Percentiles rank a stretch among this genome's conserved stretches.
These are phyloP conservation scores for Ridgeia piscesae DNA, from an alignment of 1,140 invertebrate species.

Conservation along the genomic window DNA sequence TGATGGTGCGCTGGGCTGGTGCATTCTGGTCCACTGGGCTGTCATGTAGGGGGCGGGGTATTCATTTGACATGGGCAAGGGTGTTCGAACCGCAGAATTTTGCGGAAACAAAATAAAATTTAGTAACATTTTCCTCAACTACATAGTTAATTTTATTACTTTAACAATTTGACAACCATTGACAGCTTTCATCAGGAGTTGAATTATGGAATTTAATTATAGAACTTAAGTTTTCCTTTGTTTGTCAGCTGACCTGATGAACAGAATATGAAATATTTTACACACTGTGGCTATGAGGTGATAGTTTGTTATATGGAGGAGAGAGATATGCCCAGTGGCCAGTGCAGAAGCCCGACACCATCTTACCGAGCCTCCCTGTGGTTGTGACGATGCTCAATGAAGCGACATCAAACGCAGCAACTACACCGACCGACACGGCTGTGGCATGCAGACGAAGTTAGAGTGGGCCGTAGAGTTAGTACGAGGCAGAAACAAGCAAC, in stretches of 20 bases:
- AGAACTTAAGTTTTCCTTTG: too few species aligned
- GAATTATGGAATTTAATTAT: too few species aligned
- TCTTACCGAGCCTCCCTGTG: neutral
- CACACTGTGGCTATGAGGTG: neutral
- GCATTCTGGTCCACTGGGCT: neutral
- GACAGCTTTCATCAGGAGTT: too few species aligned
- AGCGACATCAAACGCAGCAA: neutral
- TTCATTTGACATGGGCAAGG: neutral
- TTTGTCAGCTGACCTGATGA: too few species aligned
- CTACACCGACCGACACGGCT: neutral
- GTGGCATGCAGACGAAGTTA: neutral
- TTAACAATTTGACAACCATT: too few species aligned
- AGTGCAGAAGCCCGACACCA: neutral
- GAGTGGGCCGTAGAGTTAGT: neutral
- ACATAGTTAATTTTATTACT: too few species aligned
- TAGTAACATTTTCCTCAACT: too few species aligned
- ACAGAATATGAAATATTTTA: neutral
- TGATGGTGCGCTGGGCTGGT: constrained; percentile 4
- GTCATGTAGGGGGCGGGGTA: neutral
- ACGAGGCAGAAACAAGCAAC: neutral
- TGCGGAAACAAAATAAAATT: neutral
- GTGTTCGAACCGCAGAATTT: neutral
- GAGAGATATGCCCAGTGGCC: neutral
- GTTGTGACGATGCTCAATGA: neutral
- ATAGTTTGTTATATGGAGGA: neutral